phyloP scores from a whole-genome alignment of 1,140 invertebrate species.

The Coptotermes formosanus region DNA sequence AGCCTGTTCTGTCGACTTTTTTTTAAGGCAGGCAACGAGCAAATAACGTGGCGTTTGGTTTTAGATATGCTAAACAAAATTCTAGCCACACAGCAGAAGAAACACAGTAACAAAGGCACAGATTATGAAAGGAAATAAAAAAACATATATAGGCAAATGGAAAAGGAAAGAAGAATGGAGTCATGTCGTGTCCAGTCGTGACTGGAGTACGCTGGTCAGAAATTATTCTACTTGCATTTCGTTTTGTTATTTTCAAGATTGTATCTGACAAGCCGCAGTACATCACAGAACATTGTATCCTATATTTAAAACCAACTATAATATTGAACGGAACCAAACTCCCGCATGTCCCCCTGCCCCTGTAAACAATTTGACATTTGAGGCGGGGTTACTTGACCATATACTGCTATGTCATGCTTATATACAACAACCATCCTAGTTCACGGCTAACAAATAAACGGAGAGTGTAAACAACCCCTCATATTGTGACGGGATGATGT shows the following conservation, averaged over 20 bases:
- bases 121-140: not conserved
- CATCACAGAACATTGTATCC: not conserved
- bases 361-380: no score
- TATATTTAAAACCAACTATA: slow-evolving; percentile 18
- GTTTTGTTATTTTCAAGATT: not conserved
- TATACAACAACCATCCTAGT: no score
- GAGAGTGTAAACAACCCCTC: no score
- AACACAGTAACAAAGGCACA: not conserved
- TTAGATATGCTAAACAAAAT: not conserved
- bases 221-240: not conserved
- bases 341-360: no score
- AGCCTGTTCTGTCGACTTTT: no score
- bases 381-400: no score
- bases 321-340: not conserved
- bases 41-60: no score
- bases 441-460: no score
- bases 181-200: not conserved
- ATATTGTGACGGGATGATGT: no score
- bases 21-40: no score
- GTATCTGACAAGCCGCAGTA: not conserved
- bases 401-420: no score
- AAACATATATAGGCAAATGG: not conserved
- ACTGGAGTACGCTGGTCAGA: not conserved
- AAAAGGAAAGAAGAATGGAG: not conserved
- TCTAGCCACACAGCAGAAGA: not conserved